These are phyloP conservation scores for Sceloporus tristichus DNA, from an alignment of 2,113 vertebrate species.

Conservation along the genomic window DNA sequence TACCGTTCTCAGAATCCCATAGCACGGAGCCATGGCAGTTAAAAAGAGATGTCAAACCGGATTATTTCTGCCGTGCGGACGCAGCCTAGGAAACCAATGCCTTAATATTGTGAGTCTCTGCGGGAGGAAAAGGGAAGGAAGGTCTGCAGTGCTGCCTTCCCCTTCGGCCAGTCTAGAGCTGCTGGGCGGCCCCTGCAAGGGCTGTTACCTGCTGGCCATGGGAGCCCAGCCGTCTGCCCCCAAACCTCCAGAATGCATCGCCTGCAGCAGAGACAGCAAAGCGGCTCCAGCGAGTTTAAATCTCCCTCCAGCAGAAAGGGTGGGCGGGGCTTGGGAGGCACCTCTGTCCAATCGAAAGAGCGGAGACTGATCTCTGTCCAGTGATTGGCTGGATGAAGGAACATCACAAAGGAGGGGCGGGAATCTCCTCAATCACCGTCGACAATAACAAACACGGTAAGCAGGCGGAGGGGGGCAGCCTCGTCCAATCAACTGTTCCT, in stretches of 20 bases:
- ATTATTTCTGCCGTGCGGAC: too few species aligned
- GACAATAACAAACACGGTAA: neutral
- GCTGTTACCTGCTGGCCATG: neutral
- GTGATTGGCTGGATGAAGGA: neutral
- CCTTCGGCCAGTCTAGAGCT: too few species aligned
- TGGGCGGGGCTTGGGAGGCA: neutral
- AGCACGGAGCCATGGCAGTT: too few species aligned
- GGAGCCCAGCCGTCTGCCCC: neutral
- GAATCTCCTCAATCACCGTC: too few species aligned
- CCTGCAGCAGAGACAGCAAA: neutral
- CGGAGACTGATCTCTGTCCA: too few species aligned
- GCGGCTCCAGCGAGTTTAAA: neutral
- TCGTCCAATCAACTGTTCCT: neutral
- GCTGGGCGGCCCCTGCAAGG: neutral
- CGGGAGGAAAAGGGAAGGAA: too few species aligned
- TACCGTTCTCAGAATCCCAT: too few species aligned
- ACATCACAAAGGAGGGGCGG: neutral
- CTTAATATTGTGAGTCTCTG: neutral
- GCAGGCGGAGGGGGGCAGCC: too few species aligned
- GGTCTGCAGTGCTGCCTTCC: neutral
- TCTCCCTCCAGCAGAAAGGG: constrained; percentile 7
- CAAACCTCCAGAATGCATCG: neutral
- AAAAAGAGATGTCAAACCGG: too few species aligned
- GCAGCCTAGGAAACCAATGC: neutral
- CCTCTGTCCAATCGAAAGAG: neutral